phyloP scores from a whole-genome alignment of 1,140 invertebrate species.

The Anastatus disparis region DNA sequence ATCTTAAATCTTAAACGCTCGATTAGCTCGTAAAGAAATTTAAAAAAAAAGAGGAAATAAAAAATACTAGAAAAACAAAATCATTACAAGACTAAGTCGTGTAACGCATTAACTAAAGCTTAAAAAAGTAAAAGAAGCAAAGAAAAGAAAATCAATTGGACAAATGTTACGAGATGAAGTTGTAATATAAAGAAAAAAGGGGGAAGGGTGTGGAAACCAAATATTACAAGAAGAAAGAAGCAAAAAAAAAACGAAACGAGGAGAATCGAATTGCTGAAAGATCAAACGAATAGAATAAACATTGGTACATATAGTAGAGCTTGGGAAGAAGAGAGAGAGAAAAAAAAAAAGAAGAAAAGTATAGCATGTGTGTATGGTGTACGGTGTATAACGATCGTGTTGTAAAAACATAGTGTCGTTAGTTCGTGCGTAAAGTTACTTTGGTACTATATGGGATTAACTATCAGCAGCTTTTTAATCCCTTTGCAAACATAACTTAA shows the following conservation, averaged over 20 bases:
- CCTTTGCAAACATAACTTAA: slow-evolving; percentile 55
- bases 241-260: not conserved
- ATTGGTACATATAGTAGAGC: too few relatives aligned
- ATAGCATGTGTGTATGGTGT: slow-evolving; percentile 59
- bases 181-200: too few relatives aligned
- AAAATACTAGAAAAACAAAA: too few relatives aligned
- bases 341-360: not conserved
- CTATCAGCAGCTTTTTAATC: slow-evolving; percentile 60
- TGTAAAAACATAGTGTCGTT: slow-evolving; percentile 65
- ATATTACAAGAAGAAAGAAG: not conserved
- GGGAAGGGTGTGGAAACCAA: slow-evolving; percentile 23
- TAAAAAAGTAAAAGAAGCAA: not conserved
- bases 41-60: too few relatives aligned
- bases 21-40: too few relatives aligned
- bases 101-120: not conserved
- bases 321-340: not conserved
- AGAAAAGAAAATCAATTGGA: slow-evolving; percentile 12
- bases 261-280: too few relatives aligned
- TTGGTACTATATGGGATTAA: slow-evolving; percentile 64
- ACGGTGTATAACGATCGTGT: too few relatives aligned
- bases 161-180: too few relatives aligned
- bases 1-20: too few relatives aligned
- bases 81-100: not conserved
- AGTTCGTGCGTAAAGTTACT: slow-evolving; percentile 49
- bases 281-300: too few relatives aligned